Base-by-base conservation (phyloP, 2,113 vertebrate genomes). In the Platysteira castanea region DNA sequence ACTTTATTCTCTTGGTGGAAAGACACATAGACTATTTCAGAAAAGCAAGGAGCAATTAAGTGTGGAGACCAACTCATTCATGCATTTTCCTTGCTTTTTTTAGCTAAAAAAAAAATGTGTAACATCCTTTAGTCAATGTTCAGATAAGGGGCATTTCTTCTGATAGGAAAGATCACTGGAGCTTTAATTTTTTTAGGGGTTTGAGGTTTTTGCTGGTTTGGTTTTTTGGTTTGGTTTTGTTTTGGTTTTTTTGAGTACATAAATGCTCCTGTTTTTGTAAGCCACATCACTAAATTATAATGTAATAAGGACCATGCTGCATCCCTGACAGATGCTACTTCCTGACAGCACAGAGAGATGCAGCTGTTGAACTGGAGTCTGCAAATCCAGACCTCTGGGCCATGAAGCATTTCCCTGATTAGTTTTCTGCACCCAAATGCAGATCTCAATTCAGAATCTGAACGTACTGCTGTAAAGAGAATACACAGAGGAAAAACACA, bases 371-470 rank as follows among this genome's bases (percentile, higher is more conserved):
- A 78, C 56, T 41, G 30, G 13, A 87, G 50, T 39, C 87, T 78
- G 70, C 52, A 93, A 81, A 92, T 89, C 70, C 84, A 95, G 78
- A 91, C 87, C 84, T 89, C 93, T 76, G 87, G 82, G 82, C 89
- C 75, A 79, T 20, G 28, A 87, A 93, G 46, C 54, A 91, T 90
- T 89, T 91, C 87, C 28, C 70, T 89, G 53, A 70, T 96, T 69
- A 76, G 74, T 76, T 82, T 87, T 92, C 87, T 82, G 70, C 27
- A 69, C 78, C 61, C 82, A 76, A 64, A 90, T 93, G 59, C 84
- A 87, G 53, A 80, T 54, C 61, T 90, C 42, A 76, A 27, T 14
- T 11, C 50, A 70, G 64, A 59, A 91, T 71, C 47, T 68, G 37
- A 89, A 81, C 27, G 27, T 27, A 39, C 24, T 65, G 49, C 44